These are phyloP conservation scores for Rhinophrynus dorsalis DNA, from an alignment of 2,797 vertebrate genomes.

Conservation along the genomic window DNA sequence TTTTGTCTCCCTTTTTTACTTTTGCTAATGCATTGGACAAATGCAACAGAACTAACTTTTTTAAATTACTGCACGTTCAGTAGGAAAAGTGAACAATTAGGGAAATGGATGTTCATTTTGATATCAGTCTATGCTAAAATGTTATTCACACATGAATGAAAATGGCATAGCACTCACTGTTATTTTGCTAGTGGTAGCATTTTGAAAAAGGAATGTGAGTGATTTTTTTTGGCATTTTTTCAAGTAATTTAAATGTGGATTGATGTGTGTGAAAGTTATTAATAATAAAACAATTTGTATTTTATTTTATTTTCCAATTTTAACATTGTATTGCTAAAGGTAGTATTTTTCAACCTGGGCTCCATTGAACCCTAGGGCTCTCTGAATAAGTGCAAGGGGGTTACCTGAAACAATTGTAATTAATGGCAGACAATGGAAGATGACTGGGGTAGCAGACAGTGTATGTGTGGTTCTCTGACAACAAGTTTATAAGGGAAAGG, in stretches of 20 bases:
- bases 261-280: too few relatives aligned
- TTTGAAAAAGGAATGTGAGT: neutral
- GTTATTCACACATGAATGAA: constrained; percentile 23
- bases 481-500: too few relatives aligned
- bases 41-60: constrained; percentile 31
- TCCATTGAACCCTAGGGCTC: too few relatives aligned
- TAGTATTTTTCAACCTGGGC: too few relatives aligned
- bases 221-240: neutral
- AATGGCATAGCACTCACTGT: neutral
- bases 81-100: constrained; percentile 18
- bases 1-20: constrained; percentile 19
- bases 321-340: too few relatives aligned
- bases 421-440: too few relatives aligned
- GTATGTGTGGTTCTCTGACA: too few relatives aligned
- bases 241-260: neutral
- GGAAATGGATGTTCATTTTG: constrained; percentile 36
- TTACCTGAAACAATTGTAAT: too few relatives aligned
- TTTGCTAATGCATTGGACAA: constrained; percentile 31
- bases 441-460: too few relatives aligned
- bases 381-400: too few relatives aligned
- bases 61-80: constrained; percentile 25
- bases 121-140: constrained; percentile 24
- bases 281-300: too few relatives aligned
- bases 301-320: too few relatives aligned
- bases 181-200: neutral